Evolutionary conservation across 2,888 invertebrate species (phyloP).

Genomic region (Drepanosiphum platanoidis): DNA sequence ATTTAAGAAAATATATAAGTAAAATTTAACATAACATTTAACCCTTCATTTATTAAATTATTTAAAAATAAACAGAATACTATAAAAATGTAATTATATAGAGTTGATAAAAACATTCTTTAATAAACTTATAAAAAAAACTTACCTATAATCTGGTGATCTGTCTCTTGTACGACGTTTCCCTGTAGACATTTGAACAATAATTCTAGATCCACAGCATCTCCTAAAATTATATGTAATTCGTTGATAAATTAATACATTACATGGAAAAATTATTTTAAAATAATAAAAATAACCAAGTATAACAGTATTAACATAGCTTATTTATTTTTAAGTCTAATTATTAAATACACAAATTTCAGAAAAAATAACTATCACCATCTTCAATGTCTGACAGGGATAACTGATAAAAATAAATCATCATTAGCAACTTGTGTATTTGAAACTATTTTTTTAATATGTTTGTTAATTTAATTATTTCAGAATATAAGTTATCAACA

Average conservation of each 20-base stretch:
- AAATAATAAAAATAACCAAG: no score
- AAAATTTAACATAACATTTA: not conserved
- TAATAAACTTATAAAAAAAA: not conserved
- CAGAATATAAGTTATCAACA: conserved; percentile 33
- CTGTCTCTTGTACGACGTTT: conserved; percentile 66
- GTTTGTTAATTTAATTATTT: not conserved
- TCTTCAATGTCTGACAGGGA: conserved; percentile 1
- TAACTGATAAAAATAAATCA: conserved; percentile 31
- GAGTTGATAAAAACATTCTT: not conserved
- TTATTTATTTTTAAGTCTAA: no score
- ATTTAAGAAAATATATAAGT: conserved; percentile 38
- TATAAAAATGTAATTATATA: not conserved
- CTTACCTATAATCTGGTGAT: conserved; percentile 64
- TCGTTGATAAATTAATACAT: not conserved
- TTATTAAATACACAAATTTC: no score
- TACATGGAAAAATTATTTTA: not conserved
- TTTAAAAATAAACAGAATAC: not conserved
- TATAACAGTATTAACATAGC: no score
- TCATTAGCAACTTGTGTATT: not conserved
- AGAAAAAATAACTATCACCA: no score
- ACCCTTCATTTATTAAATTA: not conserved
- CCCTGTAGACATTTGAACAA: conserved; percentile 85
- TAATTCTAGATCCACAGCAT: conserved; percentile 87
- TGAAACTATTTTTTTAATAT: not conserved
- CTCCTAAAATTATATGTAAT: conserved; percentile 70